Evolutionary conservation across 2,797 vertebrate genomes (phyloP).

Genomic region (Micrastur ruficollis): DNA sequence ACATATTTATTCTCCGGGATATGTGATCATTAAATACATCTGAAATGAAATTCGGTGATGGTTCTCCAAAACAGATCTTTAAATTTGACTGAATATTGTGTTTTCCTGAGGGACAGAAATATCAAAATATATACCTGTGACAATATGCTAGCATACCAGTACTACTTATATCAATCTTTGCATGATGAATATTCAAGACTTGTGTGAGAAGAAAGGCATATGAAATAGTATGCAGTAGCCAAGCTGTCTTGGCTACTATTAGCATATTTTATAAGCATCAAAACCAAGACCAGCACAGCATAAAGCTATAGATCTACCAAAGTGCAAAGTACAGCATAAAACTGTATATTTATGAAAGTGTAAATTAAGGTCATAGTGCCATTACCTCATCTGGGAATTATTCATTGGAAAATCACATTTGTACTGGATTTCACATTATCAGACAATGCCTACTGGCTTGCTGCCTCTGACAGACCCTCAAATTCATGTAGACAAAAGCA

Average conservation of each 20-base stretch:
- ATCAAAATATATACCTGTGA: neutral
- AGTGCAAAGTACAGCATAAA: neutral
- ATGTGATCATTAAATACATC: neutral
- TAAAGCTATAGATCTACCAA: neutral
- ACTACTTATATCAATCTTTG: neutral
- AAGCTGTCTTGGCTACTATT: neutral
- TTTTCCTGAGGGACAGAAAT: neutral
- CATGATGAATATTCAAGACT: neutral
- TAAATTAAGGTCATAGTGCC: neutral
- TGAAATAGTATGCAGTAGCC: neutral
- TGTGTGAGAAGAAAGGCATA: neutral
- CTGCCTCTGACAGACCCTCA: neutral
- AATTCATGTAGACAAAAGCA: neutral
- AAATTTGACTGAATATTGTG: neutral
- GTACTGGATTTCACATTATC: neutral
- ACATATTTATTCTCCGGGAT: neutral
- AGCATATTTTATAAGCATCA: neutral
- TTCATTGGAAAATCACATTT: neutral
- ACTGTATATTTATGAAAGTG: neutral
- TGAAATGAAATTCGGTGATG: neutral
- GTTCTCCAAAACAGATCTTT: neutral
- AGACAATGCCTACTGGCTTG: neutral
- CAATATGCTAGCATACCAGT: neutral
- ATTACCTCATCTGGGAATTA: neutral
- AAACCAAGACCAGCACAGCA: neutral